phyloP scores from a whole-genome alignment of 2,113 vertebrate species.

The Shinisaurus crocodilurus region DNA sequence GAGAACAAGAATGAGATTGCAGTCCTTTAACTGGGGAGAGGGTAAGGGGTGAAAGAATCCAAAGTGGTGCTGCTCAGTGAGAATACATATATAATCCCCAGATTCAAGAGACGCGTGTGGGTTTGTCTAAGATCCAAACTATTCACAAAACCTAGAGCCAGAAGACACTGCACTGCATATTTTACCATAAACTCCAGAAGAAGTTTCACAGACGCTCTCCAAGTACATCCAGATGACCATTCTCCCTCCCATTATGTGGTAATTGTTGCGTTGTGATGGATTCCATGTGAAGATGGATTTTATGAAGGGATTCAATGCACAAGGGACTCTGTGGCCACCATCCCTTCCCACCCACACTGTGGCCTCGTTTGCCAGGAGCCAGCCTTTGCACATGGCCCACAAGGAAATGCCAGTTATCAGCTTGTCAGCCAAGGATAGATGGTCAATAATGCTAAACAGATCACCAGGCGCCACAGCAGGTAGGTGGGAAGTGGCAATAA shows the following conservation, averaged over 20 bases:
- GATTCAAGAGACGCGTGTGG: slow-evolving; percentile 1
- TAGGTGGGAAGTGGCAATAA: neutral
- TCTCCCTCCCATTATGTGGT: neutral
- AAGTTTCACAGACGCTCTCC: neutral
- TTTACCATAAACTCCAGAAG: slow-evolving; percentile 15
- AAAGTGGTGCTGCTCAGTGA: neutral
- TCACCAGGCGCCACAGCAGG: neutral
- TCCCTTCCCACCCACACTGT: neutral
- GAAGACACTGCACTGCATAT: neutral
- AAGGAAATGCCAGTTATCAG: neutral
- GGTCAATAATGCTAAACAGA: neutral
- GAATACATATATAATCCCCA: neutral
- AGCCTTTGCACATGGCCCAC: neutral
- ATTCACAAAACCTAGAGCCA: slow-evolving; percentile 15
- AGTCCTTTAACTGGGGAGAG: neutral
- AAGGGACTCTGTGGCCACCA: neutral
- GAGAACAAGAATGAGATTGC: neutral
- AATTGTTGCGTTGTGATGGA: neutral
- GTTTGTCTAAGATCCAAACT: slow-evolving; percentile 7
- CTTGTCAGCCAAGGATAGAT: neutral
- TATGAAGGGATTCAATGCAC: neutral
- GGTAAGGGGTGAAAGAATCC: neutral
- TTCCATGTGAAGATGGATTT: neutral
- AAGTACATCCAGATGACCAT: slow-evolving; percentile 21
- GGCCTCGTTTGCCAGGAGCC: neutral